Percentiles rank a stretch among this genome's conserved stretches.
Conservation (phyloP, 1,140 invertebrate species). For the Bombus haemorrhoidalis region DNA sequence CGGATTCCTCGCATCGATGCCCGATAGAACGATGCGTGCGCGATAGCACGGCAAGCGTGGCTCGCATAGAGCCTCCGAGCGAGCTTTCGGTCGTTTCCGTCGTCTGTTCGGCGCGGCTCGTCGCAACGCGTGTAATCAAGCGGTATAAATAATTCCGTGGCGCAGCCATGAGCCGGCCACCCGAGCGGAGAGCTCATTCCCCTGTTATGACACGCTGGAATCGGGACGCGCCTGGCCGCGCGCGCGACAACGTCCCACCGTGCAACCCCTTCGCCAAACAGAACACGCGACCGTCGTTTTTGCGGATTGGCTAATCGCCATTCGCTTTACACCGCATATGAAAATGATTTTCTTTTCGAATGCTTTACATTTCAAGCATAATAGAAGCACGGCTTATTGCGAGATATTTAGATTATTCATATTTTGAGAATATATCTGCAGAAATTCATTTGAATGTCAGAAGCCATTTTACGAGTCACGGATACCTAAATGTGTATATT, state of each 20-base stretch:
- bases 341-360: neutral
- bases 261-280: slow-evolving; percentile 26
- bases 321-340: neutral
- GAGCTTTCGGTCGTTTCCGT: slow-evolving; percentile 70
- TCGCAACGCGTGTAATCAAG: slow-evolving; percentile 76
- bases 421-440: neutral
- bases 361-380: neutral
- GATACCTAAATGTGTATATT: neutral
- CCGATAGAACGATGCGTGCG: slow-evolving; percentile 45
- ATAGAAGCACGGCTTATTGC: neutral
- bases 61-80: neutral
- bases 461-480: too few relatives aligned
- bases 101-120: slow-evolving; percentile 64
- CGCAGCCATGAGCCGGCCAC: slow-evolving; percentile 73
- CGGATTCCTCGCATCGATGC: slow-evolving; percentile 52
- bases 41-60: neutral
- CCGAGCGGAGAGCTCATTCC: slow-evolving; percentile 69
- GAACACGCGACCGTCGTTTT: neutral
- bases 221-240: slow-evolving; percentile 54
- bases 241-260: slow-evolving; percentile 10
- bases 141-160: slow-evolving; percentile 79
- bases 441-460: too few relatives aligned
- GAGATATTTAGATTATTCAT: neutral
- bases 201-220: slow-evolving; percentile 76
- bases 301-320: slow-evolving; percentile 1